These are phyloP conservation scores for Nomada goodeniana DNA, from an alignment of 2,888 invertebrate species.

Conservation along the genomic window DNA sequence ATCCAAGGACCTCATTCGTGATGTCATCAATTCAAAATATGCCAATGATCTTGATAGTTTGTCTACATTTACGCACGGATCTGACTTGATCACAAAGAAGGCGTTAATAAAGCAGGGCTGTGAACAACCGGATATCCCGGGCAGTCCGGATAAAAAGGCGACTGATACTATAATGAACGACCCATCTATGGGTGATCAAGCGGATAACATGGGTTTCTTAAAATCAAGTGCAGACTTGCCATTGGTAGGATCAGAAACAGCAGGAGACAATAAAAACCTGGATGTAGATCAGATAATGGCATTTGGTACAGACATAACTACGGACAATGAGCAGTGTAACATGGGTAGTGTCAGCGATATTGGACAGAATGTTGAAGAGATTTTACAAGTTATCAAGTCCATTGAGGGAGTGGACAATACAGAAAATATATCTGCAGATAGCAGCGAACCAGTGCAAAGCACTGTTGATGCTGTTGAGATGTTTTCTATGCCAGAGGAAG, in stretches of 20 bases:
- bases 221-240: conserved; percentile 80
- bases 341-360: conserved; percentile 86
- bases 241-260: conserved; percentile 68
- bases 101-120: conserved; percentile 67
- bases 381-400: conserved; percentile 91
- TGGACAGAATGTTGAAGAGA: conserved; percentile 87
- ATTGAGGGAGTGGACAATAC: conserved; percentile 86
- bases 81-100: conserved; percentile 76
- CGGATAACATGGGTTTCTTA: conserved; percentile 83
- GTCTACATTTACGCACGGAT: conserved; percentile 76
- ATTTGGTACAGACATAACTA: conserved; percentile 69
- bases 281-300: conserved; percentile 80
- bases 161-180: conserved; percentile 82
- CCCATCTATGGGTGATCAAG: conserved; percentile 83
- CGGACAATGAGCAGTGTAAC: conserved; percentile 70
- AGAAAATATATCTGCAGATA: conserved; percentile 68
- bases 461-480: conserved; percentile 76
- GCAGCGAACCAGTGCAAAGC: conserved; percentile 66
- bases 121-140: conserved; percentile 83
- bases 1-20: conserved; percentile 82
- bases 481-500: conserved; percentile 80
- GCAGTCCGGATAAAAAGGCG: conserved; percentile 81
- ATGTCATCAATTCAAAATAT: conserved; percentile 83
- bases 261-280: conserved; percentile 70
- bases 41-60: conserved; percentile 81